Conservation (phyloP, 2,888 invertebrate genomes). For the Bursaphelenchus okinawaensis region DNA sequence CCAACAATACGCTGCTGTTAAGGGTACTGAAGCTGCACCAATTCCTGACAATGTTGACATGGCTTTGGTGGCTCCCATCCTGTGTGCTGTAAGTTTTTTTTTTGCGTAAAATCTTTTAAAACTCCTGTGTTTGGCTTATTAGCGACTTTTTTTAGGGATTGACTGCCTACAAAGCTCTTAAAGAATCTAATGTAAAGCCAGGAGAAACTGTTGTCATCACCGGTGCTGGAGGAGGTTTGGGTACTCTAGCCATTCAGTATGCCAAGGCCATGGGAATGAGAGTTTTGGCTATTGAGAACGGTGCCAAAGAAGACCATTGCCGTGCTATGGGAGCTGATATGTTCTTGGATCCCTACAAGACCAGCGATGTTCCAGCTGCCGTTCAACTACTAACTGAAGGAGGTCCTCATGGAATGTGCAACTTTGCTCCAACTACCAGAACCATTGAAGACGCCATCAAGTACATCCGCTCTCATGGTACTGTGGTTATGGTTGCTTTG, state of each 20-base stretch:
- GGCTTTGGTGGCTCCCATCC: slow-evolving; percentile 33
- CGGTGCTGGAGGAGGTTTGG: slow-evolving; percentile 41
- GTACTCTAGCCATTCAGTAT: slow-evolving; percentile 36
- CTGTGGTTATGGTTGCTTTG: slow-evolving; percentile 27
- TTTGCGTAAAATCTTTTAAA: neutral
- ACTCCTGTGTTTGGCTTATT: neutral
- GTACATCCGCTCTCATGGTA: slow-evolving; percentile 27
- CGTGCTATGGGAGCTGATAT: slow-evolving; percentile 27
- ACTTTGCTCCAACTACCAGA: slow-evolving; percentile 20
- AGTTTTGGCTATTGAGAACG: slow-evolving; percentile 33
- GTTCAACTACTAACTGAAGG: slow-evolving; percentile 22
- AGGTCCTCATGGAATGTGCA: slow-evolving; percentile 28
- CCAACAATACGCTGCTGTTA: slow-evolving; percentile 37
- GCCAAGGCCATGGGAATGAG: slow-evolving; percentile 39
- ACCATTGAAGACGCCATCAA: slow-evolving; percentile 22
- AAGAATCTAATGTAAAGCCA: slow-evolving; percentile 30
- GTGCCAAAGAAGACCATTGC: slow-evolving; percentile 25
- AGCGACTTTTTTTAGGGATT: slow-evolving; percentile 24
- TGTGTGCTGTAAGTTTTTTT: slow-evolving; percentile 27
- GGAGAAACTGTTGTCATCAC: slow-evolving; percentile 37
- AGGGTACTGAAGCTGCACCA: slow-evolving; percentile 30
- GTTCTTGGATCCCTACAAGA: slow-evolving; percentile 24
- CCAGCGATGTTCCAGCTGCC: neutral
- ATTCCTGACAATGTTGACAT: slow-evolving; percentile 26
- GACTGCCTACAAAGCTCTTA: slow-evolving; percentile 37